Evolutionary conservation across 1,140 invertebrate genomes (phyloP).

Genomic region (Danaus plexippus): DNA sequence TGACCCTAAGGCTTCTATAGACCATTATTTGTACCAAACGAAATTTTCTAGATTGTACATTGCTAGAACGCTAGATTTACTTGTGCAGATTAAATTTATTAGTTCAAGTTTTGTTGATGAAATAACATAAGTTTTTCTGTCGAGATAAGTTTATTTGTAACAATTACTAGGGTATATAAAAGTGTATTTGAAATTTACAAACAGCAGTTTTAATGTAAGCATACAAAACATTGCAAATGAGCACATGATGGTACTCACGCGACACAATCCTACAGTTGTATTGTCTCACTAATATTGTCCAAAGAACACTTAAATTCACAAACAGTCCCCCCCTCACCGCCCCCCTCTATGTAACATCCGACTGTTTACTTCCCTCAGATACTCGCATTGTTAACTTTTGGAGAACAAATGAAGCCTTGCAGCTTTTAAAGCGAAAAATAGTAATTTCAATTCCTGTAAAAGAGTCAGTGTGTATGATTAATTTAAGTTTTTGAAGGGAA

Average conservation of each 20-base stretch:
- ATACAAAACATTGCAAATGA: constrained; percentile 7
- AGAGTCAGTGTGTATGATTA: background rate
- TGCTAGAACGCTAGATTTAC: too few relatives aligned
- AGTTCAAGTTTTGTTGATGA: too few relatives aligned
- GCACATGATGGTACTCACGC: constrained; percentile 7
- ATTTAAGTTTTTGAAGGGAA: background rate
- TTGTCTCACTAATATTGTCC: constrained; percentile 22
- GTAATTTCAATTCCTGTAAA: constrained; percentile 11
- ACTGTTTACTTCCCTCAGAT: constrained; percentile 18
- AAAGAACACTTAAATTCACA: constrained; percentile 23
- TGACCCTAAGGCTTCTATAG: too few relatives aligned
- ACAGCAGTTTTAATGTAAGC: constrained; percentile 6
- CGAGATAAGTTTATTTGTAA: too few relatives aligned
- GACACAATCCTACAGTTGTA: constrained; percentile 5
- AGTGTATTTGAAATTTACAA: background rate
- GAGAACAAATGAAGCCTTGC: constrained; percentile 12
- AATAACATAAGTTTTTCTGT: too few relatives aligned
- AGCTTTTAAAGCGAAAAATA: constrained; percentile 14
- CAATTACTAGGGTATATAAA: too few relatives aligned
- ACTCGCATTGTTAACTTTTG: constrained; percentile 19
- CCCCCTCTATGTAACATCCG: background rate
- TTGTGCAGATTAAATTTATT: too few relatives aligned
- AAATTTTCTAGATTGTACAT: too few relatives aligned
- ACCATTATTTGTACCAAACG: too few relatives aligned
- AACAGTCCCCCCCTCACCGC: constrained; percentile 10